Evolutionary conservation across 2,797 vertebrate species (phyloP), one percentile per base, ranked within the genome.

Genomic region (Sebastes nivosus): DNA sequence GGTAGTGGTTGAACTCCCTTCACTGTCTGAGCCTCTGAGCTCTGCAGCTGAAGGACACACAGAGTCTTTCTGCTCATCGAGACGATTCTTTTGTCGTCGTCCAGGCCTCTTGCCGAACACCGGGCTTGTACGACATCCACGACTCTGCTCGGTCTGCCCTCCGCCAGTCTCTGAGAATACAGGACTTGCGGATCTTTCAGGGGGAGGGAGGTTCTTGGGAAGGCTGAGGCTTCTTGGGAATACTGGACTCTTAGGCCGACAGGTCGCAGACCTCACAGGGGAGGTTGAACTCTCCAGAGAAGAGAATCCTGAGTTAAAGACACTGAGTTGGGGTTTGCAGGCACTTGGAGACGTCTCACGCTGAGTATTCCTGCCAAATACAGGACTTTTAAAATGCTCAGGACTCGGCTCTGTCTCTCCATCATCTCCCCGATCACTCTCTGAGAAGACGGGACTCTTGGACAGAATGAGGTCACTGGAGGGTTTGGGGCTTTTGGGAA

Each of bases 251-350:
- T 38, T 1, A 9, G 85, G 46, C 9, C 2, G 50, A 22, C 57
- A 32, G 32, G 79, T 81, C 0, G 25, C 10, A 6, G 67, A 59
- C 57, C 20, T 77, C 20, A 14, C 34, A 7, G 89, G 71, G 29
- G 82, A 2, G 11, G 22, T 71, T 1, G 79, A 68, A 77, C 77
- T 92, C 32, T 90, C 91, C 87, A 90, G 90, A 84, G 93, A 87
- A 2, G 78, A 89, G 54, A 75, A 75, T 57, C 67, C 90, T 25
- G 83, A 58, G 71, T 77, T 81, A 34, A n/a, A 42, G 36, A 38
- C 4, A 20, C 46, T 0, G 22, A 10, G 67, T 24, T 12, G 30
- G 2, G 24, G 3, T 52, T 24, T 52, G 70, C 22, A 84, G 88
- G 73, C 54, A 38, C 59, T 29, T 38, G 14, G 52, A 8, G 61